A percentile compares a stretch with the other conserved stretches of the same genome.
phyloP scores from a whole-genome alignment of 2,888 invertebrate genomes.

The Hipparchia semele region DNA sequence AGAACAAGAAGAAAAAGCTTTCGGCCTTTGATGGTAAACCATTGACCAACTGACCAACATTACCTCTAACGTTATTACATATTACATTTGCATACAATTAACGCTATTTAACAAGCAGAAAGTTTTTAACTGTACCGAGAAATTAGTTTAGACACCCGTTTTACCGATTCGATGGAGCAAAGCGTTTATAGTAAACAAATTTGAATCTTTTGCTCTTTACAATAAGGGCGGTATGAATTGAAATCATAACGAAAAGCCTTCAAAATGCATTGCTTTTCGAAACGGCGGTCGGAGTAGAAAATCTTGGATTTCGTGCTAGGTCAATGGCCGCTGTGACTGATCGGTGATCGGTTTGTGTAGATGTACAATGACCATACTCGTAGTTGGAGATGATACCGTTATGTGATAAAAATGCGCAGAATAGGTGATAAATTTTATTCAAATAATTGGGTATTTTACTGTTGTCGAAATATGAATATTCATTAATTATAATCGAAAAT shows the following conservation, averaged over 20 bases:
- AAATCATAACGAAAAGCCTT: slow-evolving; percentile 3
- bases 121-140: slow-evolving; percentile 23
- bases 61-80: too few relatives aligned
- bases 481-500: too few relatives aligned
- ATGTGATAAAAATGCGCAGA: slow-evolving; percentile 10
- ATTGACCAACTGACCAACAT: too few relatives aligned
- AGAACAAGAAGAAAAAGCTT: too few relatives aligned
- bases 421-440: not conserved
- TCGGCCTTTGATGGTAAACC: too few relatives aligned
- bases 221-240: slow-evolving; percentile 45
- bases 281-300: slow-evolving; percentile 70
- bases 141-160: slow-evolving; percentile 22
- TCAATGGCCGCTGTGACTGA: slow-evolving; percentile 72
- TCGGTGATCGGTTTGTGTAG: slow-evolving; percentile 48
- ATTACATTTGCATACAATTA: not conserved
- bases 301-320: slow-evolving; percentile 71
- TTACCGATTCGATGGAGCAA: slow-evolving; percentile 19
- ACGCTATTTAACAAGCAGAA: slow-evolving; percentile 3
- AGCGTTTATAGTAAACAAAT: slow-evolving; percentile 41
- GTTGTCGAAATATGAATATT: too few relatives aligned
- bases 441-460: not conserved
- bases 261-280: slow-evolving; percentile 65
- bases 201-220: slow-evolving; percentile 43
- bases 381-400: slow-evolving; percentile 31
- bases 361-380: slow-evolving; percentile 45